Evolutionary conservation across 2,888 invertebrate genomes (phyloP).

Genomic region (Ptilodon capucinus): DNA sequence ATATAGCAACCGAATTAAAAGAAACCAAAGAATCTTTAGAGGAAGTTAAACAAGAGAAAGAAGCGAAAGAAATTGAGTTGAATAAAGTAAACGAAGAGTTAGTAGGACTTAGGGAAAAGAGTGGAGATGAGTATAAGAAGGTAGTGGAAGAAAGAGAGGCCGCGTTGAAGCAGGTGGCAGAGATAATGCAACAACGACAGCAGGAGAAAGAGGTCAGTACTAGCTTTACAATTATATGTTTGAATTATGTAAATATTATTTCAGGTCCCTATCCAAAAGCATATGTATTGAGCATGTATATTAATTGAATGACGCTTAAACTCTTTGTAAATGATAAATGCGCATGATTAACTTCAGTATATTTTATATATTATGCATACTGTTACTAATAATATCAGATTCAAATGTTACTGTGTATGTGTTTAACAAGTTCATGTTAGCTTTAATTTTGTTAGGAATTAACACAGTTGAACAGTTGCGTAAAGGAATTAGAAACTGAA

Average conservation of each 20-base stretch:
- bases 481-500: slow-evolving; percentile 54
- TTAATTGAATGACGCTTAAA: neutral
- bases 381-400: neutral
- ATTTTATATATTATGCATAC: neutral
- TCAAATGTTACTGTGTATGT: neutral
- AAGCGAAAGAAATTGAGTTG: slow-evolving; percentile 60
- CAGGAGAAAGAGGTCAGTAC: slow-evolving; percentile 73
- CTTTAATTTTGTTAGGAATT: slow-evolving; percentile 57
- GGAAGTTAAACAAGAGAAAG: slow-evolving; percentile 57
- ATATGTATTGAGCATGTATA: neutral
- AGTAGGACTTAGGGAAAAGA: slow-evolving; percentile 57
- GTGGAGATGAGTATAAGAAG: slow-evolving; percentile 67
- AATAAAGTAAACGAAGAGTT: slow-evolving; percentile 65
- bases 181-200: slow-evolving; percentile 56
- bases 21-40: slow-evolving; percentile 64
- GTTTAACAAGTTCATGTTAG: slow-evolving; percentile 10
- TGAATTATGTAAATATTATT: neutral
- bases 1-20: slow-evolving; percentile 60
- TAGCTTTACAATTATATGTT: neutral
- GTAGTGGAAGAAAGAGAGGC: slow-evolving; percentile 64
- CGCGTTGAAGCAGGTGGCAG: slow-evolving; percentile 57
- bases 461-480: slow-evolving; percentile 38
- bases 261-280: neutral
- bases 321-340: neutral
- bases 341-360: neutral